Base-by-base conservation (phyloP, 2,113 vertebrate species). In the Montifringilla adamsi region DNA sequence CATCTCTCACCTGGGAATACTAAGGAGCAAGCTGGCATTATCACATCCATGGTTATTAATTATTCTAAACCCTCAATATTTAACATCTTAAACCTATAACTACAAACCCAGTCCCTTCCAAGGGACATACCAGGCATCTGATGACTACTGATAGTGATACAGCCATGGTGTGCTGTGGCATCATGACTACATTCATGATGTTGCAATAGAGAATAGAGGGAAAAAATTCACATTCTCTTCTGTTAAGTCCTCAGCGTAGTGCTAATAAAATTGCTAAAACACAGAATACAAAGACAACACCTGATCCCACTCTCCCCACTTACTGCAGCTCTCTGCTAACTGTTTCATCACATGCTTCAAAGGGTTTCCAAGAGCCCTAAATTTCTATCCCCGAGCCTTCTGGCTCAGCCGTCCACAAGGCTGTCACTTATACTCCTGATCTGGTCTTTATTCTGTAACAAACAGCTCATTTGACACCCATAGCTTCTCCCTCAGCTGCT, bases 181-280 rank as follows among this genome's bases (percentile, higher is more conserved):
- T 30, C 27, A 28, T 8, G 7, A 37, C 27, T 52, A 44, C 3
- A n/a, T 35, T 27, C 10, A 33, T 28, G 21, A 37, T 0, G 0
- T 24, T 31, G 35, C 15, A 37, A 27, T 16, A 89, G 1, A 56
- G 30, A 56, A 66, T 1, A 77, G 44, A 22, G 35, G 7, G 3
- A 39, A 11, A 59, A 87, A 53, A n/a, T 17, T 66, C 26, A 30
- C 10, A 17, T 24, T 27, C 10, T 75, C 31, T 76, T 84, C 55
- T 35, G 7, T 44, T 76, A 85, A 63, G 22, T 37, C 28, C 27
- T 49, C 43, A 9, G 6, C 18, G 4, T 30, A 82, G 15, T 24
- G 11, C 9, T 83, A 68, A 72, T 27, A 83, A 53, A 66, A 75
- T 43, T 55, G 28, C 30, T 30, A 35, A 55, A 92, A 49, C 17